Evolutionary conservation across 1,140 invertebrate genomes (phyloP).

Genomic region (Scaptomyza pallida): DNA sequence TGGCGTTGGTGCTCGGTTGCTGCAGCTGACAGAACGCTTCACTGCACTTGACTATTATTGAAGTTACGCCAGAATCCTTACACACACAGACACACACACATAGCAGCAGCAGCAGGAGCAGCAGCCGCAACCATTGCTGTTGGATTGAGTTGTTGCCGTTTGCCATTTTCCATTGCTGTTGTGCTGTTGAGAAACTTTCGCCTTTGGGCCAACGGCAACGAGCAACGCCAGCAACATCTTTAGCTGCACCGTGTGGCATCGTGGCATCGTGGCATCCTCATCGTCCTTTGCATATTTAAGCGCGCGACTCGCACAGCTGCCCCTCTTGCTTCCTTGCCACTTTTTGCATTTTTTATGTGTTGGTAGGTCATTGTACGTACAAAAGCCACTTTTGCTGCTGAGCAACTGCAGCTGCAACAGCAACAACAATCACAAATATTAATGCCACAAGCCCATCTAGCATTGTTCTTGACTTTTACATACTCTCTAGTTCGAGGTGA

Average conservation of each 20-base stretch:
- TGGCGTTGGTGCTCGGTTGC: conserved; percentile 17
- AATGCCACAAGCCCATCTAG: conserved; percentile 12
- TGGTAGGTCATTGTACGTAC: conserved; percentile 84
- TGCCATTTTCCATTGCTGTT: conserved; percentile 41
- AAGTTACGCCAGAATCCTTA: conserved; percentile 60
- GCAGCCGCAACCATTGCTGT: conserved; percentile 12
- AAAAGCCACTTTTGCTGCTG: conserved; percentile 84
- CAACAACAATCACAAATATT: conserved; percentile 14
- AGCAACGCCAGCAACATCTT: conserved; percentile 58
- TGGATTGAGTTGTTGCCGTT: conserved; percentile 60
- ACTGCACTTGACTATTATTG: conserved; percentile 82
- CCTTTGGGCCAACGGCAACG: conserved; percentile 52
- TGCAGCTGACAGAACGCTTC: conserved; percentile 76
- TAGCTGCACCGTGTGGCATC: conserved; percentile 18
- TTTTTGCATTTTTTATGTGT: conserved; percentile 82
- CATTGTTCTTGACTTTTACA: conserved; percentile 14
- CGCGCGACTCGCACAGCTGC: conserved; percentile 53
- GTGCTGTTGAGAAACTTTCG: conserved; percentile 65
- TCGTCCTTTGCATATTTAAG: conserved; percentile 77
- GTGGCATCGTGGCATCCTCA: conserved; percentile 20
- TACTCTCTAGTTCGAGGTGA: background rate
- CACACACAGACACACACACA: background rate
- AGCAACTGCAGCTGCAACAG: conserved; percentile 39
- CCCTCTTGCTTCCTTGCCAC: conserved; percentile 45
- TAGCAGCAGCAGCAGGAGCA: no score